These are phyloP conservation scores for Poecilia wingei DNA, from an alignment of 2,797 vertebrate species.

Conservation along the genomic window DNA sequence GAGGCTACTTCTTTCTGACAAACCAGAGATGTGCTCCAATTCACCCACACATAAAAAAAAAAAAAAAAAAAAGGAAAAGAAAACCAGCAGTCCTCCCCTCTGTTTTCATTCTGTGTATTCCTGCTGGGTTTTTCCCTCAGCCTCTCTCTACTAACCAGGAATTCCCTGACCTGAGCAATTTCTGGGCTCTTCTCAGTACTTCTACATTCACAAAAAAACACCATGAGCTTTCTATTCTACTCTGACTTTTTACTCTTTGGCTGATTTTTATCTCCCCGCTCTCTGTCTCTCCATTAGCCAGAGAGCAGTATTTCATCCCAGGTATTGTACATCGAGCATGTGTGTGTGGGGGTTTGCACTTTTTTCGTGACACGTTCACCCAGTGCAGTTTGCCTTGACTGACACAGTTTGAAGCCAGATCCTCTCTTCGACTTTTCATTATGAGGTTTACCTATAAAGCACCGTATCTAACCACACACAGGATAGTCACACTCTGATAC, in stretches of 20 bases:
- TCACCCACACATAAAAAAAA: neutral
- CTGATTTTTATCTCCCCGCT: slow-evolving; percentile 84
- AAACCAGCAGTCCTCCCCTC: slow-evolving; percentile 25
- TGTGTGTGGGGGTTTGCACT: slow-evolving; percentile 54
- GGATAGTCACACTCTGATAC: slow-evolving; percentile 32
- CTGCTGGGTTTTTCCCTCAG: slow-evolving; percentile 63
- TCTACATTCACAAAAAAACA: slow-evolving; percentile 10
- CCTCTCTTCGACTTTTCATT: slow-evolving; percentile 1
- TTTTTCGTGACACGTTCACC: slow-evolving; percentile 25
- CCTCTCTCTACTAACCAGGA: slow-evolving; percentile 60
- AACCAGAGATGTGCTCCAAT: slow-evolving; percentile 4
- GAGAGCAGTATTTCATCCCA: slow-evolving; percentile 99
- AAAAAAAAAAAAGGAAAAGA: neutral
- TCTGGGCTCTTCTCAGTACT: slow-evolving; percentile 6
- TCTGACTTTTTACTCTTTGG: slow-evolving; percentile 58
- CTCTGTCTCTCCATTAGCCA: slow-evolving; percentile 90
- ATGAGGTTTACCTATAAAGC: slow-evolving; percentile 28
- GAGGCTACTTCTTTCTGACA: slow-evolving; percentile 1
- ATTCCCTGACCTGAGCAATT: slow-evolving; percentile 20
- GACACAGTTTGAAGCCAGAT: slow-evolving; percentile 39
- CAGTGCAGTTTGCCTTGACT: slow-evolving; percentile 43
- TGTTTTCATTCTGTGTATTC: slow-evolving; percentile 67
- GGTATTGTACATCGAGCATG: slow-evolving; percentile 88
- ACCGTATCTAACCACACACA: slow-evolving; percentile 28
- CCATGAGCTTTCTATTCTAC: slow-evolving; percentile 49